A percentile compares a stretch with the other conserved stretches of the same genome.
These are phyloP conservation scores for Cataglyphis altisquamis DNA, from an alignment of 2,888 invertebrate species.

Conservation along the genomic window DNA sequence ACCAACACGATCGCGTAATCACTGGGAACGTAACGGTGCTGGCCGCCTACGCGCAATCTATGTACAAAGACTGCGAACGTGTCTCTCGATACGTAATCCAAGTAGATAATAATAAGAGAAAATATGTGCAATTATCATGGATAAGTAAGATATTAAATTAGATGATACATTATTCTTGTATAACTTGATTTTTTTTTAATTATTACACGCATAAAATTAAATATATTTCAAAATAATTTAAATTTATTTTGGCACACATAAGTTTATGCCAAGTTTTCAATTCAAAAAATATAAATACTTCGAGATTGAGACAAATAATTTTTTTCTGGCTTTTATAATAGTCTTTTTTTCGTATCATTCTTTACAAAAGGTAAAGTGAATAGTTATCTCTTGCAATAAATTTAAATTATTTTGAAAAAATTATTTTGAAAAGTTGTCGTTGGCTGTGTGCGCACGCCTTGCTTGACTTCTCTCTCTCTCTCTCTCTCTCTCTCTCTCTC, in stretches of 20 bases:
- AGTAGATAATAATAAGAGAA: neutral
- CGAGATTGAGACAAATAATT: neutral
- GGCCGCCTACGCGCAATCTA: slow-evolving; percentile 33
- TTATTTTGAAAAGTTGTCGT: no score
- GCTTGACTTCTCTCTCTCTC: no score
- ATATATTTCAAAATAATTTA: neutral
- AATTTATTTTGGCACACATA: neutral
- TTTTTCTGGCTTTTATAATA: neutral
- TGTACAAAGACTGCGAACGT: neutral
- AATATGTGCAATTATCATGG: neutral
- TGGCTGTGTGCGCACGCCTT: no score
- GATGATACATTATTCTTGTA: neutral
- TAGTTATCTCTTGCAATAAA: neutral
- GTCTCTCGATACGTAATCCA: slow-evolving; percentile 15
- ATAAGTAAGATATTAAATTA: neutral
- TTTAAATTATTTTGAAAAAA: no score
- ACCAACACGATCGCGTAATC: slow-evolving; percentile 24
- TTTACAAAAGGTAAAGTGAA: neutral
- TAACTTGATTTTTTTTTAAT: neutral
- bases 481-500: no score
- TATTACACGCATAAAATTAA: neutral
- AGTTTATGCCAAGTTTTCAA: neutral
- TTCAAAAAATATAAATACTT: neutral
- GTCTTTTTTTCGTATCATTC: neutral
- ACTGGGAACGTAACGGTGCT: slow-evolving; percentile 25